Base-by-base conservation (phyloP, 1,140 invertebrate species). In the Dreissena polymorpha region DNA sequence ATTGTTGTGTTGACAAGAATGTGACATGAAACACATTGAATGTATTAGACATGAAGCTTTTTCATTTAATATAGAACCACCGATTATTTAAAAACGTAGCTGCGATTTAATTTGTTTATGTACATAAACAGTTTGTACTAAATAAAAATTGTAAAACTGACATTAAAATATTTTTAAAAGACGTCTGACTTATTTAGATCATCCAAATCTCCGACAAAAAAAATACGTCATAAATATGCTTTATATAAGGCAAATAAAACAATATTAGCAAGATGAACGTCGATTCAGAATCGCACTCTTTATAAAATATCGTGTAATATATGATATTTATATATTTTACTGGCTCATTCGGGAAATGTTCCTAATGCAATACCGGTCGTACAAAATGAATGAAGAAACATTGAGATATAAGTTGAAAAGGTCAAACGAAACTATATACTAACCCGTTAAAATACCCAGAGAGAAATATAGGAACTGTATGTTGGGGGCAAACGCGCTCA, bases 401-500 rank as follows among this genome's bases (percentile, higher is more conserved):
- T 63, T 18, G 60, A n/a, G 10, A 63, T 63, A 10, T 5, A 63
- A 63, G 18, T 63, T 18, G 23, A 63, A 63, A 5, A 5, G 8
- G 8, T 39, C 39, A 39, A 39, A 39, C 39, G 39, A 39, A 39
- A 39, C 39, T 49, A 25, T 16, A 60, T 57, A 76, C 64, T 92
- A 93, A 95, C 96, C 95, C 86, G 97, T 95, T 75, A 97, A 96
- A 13, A 99, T 91, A 18, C 98, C 97, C 82, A 98, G 96, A 0
- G 97, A 97, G 71, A 99, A 93, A 89, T 97, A 98, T 0, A 98
- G 94, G 18, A 95, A 96, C 18, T 95, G 92, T 13, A 98, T 95
- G 92, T 95, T 97, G 79, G 94, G 93, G 0, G 97, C 97, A 87
- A 95, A 96, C 21, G 95, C 94, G 81, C 96, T 97, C 10, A 95